Percentiles rank a stretch among this genome's conserved stretches.
These are phyloP conservation scores for Eurypyga helias DNA, from an alignment of 2,113 vertebrate species.

Conservation along the genomic window DNA sequence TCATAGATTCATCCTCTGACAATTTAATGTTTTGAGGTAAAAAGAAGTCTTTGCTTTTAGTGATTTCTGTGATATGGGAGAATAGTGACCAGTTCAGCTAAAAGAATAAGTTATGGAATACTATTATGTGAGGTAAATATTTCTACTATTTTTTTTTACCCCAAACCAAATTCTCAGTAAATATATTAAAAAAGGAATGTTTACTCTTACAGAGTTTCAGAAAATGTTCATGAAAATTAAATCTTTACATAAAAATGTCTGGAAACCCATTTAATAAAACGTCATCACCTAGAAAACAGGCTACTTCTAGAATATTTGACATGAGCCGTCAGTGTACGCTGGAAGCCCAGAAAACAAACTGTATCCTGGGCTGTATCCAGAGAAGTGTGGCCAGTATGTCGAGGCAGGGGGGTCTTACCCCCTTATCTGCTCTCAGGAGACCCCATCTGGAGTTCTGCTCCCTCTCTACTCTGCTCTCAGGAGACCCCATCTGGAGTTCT, in stretches of 20 bases:
- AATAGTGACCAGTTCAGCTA: neutral
- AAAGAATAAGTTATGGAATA: neutral
- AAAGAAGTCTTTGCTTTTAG: neutral
- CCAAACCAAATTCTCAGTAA: neutral
- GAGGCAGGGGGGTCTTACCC: neutral
- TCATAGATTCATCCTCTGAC: neutral
- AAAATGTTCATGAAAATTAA: neutral
- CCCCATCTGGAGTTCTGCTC: neutral
- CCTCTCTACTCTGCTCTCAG: fast-evolving
- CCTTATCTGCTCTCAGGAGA: fast-evolving
- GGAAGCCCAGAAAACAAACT: neutral
- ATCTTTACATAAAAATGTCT: neutral
- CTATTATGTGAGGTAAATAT: neutral
- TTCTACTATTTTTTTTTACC: neutral
- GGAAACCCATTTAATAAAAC: neutral
- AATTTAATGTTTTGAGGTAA: neutral
- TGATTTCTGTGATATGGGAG: neutral
- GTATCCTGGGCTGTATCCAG: neutral
- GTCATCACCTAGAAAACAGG: neutral
- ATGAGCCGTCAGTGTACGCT: neutral
- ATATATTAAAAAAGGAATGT: neutral
- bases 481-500: neutral
- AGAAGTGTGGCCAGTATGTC: fast-evolving
- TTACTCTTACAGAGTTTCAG: neutral
- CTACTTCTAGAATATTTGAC: neutral